Conservation (phyloP, 2,888 invertebrate genomes). For the Dolichopus griseipennis region DNA sequence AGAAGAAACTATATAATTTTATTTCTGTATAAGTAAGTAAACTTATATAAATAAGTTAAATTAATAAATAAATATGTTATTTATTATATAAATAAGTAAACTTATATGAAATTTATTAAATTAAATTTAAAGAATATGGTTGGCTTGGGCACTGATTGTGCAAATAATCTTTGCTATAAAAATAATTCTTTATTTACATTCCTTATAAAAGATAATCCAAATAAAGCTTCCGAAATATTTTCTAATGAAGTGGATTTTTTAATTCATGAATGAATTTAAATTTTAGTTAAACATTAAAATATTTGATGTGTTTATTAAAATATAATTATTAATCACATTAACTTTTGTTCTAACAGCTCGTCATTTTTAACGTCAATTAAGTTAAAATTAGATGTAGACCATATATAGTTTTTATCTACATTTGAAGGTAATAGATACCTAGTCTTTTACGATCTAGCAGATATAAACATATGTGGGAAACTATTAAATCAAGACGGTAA, state of each 20-base stretch:
- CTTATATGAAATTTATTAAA: neutral
- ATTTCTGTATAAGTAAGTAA: neutral
- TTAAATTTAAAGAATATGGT: neutral
- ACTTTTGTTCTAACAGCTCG: too few species aligned
- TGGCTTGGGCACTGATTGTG: neutral
- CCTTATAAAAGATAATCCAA: neutral
- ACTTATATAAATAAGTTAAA: too few species aligned
- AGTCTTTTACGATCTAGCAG: neutral
- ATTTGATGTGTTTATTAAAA: too few species aligned
- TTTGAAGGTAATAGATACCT: too few species aligned
- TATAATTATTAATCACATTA: too few species aligned
- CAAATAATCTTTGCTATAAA: neutral
- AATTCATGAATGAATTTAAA: neutral
- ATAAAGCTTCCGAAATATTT: neutral
- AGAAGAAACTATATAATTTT: neutral
- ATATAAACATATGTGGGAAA: neutral
- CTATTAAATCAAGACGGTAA: neutral
- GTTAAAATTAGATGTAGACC: too few species aligned
- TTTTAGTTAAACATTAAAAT: too few species aligned
- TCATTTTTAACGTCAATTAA: too few species aligned
- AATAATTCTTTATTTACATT: conserved; percentile 15
- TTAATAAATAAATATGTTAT: too few species aligned
- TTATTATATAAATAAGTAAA: too few species aligned
- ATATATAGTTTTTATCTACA: too few species aligned
- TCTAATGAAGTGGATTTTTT: conserved; percentile 1